Evolutionary conservation across 2,797 vertebrate genomes (phyloP).

Genomic region (Limnodromus scolopaceus): DNA sequence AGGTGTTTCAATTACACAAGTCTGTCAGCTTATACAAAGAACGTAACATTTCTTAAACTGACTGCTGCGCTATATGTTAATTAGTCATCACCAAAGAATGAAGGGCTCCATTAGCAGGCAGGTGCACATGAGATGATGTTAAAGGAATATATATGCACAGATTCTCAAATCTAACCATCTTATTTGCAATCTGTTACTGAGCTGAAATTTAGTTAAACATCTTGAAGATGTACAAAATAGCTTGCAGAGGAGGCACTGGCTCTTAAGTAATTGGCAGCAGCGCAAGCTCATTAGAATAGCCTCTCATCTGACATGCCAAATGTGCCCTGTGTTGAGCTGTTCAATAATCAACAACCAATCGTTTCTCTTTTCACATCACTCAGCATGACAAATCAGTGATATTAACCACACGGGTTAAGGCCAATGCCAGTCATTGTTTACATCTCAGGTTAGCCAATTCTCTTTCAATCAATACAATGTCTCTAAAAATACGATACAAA

Average conservation of each 20-base stretch:
- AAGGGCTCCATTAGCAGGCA: conserved; percentile 53
- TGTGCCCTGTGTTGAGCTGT: conserved; percentile 72
- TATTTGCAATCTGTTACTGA: conserved; percentile 60
- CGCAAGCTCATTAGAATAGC: conserved; percentile 75
- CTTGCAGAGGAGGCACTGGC: conserved; percentile 45
- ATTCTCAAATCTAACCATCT: conserved; percentile 62
- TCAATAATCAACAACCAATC: conserved; percentile 80
- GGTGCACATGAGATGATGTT: not conserved
- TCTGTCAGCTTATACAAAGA: conserved; percentile 16
- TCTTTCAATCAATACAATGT: conserved; percentile 65
- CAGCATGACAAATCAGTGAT: conserved; percentile 79
- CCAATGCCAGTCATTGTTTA: conserved; percentile 77
- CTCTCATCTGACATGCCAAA: conserved; percentile 74
- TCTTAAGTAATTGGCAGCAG: conserved; percentile 77
- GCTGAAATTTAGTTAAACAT: conserved; percentile 73
- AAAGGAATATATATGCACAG: conserved; percentile 11
- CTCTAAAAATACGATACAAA: conserved; percentile 55
- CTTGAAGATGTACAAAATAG: conserved; percentile 68
- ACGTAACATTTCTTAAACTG: conserved; percentile 58
- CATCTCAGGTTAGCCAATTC: conserved; percentile 71
- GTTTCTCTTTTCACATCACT: conserved; percentile 72
- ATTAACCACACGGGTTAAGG: conserved; percentile 78
- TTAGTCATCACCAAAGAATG: conserved; percentile 70
- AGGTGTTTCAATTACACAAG: conserved; percentile 23
- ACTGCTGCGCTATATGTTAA: conserved; percentile 57